Evolutionary conservation across 2,797 vertebrate genomes (phyloP).

Genomic region (Chiloscyllium punctatum): DNA sequence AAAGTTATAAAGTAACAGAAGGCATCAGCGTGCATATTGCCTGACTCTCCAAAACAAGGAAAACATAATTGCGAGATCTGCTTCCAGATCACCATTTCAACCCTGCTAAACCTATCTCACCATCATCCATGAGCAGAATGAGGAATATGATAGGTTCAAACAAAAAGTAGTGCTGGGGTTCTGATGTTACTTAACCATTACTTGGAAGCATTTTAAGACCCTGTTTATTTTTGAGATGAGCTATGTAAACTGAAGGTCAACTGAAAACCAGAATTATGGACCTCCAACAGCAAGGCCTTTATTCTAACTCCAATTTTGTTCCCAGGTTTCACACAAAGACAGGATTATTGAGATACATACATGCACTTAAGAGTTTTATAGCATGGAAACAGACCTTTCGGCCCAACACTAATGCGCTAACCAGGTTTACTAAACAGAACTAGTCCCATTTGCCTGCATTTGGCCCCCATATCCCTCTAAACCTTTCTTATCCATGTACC

Average conservation of each 20-base stretch:
- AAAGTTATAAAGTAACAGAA: neutral
- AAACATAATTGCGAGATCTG: neutral
- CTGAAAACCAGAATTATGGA: neutral
- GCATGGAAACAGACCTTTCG: too few relatives aligned
- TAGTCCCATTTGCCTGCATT: too few relatives aligned
- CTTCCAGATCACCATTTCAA: neutral
- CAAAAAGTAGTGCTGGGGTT: neutral
- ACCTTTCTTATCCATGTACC: too few relatives aligned
- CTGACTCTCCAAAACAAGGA: neutral
- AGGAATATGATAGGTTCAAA: neutral
- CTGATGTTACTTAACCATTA: neutral
- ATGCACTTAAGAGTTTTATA: too few relatives aligned
- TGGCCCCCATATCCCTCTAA: too few relatives aligned
- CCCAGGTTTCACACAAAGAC: neutral
- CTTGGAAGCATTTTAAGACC: neutral
- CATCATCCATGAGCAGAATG: neutral
- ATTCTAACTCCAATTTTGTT: neutral
- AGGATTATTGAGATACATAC: neutral
- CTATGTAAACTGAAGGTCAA: neutral
- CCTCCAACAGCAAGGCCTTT: neutral
- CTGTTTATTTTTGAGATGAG: neutral
- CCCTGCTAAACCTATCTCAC: neutral
- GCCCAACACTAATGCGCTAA: too few relatives aligned
- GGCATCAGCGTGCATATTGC: neutral
- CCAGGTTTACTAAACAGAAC: too few relatives aligned